Evolutionary conservation across 2,888 invertebrate species (phyloP), one percentile per base, ranked within the genome.

Genomic region (Ceratothoa steindachneri): DNA sequence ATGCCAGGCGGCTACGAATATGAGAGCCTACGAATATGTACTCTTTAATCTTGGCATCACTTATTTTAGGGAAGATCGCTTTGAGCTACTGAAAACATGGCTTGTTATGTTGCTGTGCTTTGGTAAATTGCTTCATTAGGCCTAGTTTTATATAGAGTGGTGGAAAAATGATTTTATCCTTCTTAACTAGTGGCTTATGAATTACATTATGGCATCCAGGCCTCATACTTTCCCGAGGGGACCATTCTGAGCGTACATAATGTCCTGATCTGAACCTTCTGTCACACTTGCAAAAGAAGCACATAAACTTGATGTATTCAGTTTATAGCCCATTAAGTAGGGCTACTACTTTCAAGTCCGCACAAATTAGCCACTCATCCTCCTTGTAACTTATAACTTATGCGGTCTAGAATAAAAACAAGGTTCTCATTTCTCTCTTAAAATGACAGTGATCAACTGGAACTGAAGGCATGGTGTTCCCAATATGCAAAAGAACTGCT

Each of bases 271-370:
- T 71, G 30, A 27, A 60, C 31, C 41, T 15, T 1, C 41, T 71
- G 64, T 65, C 65, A 22, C 31, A 30, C 65, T 71, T 30, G 31
- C 30, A 64, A 9, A 65, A 65, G 31, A 71, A 65, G 27, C 65
- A 71, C 71, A 64, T 71, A 64, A 22, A 71, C 15, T 65, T 65
- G 31, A 24, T 71, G 31, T 71, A 71, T 60, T 65, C 71, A 71
- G 65, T 64, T 71, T 71, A 41, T 64, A 71, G 15, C 31, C 65
- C 65, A 71, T 71, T 71, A 31, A 71, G 31, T 30, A 65, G 1
- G 64, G 64, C 31, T 64, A 31, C 65, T 64, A 65, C 31, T 64
- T 71, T 65, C 30, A 71, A 71, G 64, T 71, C 71, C 24, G 19
- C 71, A 30, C 30, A 67, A 30, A 29, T 67, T 30, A 29, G 0